These are phyloP conservation scores for Polyommatus icarus DNA, from an alignment of 2,888 invertebrate genomes.

Conservation along the genomic window DNA sequence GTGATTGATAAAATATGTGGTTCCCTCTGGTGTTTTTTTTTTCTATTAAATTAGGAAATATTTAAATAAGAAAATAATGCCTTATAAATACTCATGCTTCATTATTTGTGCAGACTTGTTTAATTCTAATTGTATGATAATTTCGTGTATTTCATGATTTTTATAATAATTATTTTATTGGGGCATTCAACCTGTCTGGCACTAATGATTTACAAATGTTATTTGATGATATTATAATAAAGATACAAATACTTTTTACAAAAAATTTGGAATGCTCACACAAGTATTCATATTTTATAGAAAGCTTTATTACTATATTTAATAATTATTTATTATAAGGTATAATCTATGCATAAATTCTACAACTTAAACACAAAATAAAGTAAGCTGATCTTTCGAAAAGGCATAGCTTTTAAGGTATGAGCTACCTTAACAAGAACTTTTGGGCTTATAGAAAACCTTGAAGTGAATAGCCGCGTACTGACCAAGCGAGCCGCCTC, in stretches of 20 bases:
- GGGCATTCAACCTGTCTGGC: neutral
- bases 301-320: neutral
- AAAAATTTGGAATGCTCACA: constrained; percentile 23
- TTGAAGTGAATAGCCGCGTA: neutral
- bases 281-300: constrained; percentile 22
- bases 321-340: neutral
- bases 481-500: too few species aligned
- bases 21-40: too few species aligned
- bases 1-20: too few species aligned
- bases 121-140: neutral
- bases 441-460: neutral
- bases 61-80: neutral
- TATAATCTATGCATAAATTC: neutral
- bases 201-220: neutral
- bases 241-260: constrained; percentile 21
- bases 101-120: neutral
- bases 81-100: neutral
- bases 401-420: neutral
- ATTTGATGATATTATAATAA: neutral
- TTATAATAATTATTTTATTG: neutral
- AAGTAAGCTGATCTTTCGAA: neutral
- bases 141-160: neutral
- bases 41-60: too few species aligned
- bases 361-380: neutral
- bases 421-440: neutral